Evolutionary conservation across 2,797 vertebrate species (phyloP).

Genomic region (Gymnothorax reevesii): DNA sequence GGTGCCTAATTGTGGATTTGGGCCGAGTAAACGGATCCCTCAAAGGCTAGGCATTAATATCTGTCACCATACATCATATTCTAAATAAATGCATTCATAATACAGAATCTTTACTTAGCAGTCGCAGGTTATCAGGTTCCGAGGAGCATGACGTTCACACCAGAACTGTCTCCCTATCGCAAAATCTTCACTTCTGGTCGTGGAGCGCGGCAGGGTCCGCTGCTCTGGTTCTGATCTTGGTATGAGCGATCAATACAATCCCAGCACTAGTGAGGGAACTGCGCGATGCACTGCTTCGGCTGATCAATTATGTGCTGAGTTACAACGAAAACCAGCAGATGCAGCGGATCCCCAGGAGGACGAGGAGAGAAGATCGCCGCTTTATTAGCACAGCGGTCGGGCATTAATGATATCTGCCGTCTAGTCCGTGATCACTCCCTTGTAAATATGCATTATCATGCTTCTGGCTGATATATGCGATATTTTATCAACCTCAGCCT

Average conservation of each 20-base stretch:
- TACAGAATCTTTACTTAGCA: not conserved
- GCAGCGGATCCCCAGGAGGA: too few species aligned
- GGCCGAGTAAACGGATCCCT: not conserved
- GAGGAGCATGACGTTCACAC: not conserved
- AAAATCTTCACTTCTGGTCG: too few species aligned
- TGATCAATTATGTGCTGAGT: too few species aligned
- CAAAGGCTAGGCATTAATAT: not conserved
- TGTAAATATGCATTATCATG: not conserved
- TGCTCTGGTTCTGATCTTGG: too few species aligned
- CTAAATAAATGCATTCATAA: not conserved
- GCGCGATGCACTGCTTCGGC: too few species aligned
- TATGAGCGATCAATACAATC: too few species aligned
- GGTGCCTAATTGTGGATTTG: too few species aligned
- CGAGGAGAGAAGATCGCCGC: too few species aligned
- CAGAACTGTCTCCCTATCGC: not conserved
- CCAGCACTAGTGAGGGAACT: too few species aligned
- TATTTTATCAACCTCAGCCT: not conserved
- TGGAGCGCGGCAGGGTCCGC: too few species aligned
- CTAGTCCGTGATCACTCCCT: not conserved
- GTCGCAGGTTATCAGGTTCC: not conserved
- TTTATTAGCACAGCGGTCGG: not conserved
- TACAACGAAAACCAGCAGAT: too few species aligned
- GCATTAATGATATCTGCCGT: not conserved
- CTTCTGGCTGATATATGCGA: not conserved
- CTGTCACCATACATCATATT: not conserved